These are phyloP conservation scores for Zosterops borbonicus DNA, from an alignment of 2,113 vertebrate species.

Conservation along the genomic window DNA sequence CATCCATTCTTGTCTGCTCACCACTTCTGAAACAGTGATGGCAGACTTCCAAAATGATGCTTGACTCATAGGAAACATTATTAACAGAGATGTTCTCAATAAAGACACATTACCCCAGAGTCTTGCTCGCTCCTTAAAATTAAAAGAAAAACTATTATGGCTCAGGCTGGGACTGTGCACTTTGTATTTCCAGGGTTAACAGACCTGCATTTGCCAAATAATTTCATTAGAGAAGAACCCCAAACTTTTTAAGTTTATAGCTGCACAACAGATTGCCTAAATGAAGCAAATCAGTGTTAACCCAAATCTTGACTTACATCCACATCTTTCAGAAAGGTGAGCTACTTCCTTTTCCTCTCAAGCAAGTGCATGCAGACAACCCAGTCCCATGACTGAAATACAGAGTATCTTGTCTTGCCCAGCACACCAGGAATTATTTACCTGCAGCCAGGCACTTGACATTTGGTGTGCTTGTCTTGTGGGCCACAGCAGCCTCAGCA, in stretches of 20 bases:
- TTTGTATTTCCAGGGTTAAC: background rate
- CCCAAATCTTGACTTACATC: background rate
- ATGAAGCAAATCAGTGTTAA: background rate
- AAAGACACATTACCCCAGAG: background rate
- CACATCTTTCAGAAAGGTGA: background rate
- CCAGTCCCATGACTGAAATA: accelerated
- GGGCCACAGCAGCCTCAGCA: background rate
- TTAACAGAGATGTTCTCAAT: background rate
- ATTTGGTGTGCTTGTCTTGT: background rate
- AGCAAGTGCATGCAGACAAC: background rate
- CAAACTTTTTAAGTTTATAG: background rate
- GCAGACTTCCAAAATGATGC: background rate
- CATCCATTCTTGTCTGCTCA: background rate
- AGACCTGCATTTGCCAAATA: background rate
- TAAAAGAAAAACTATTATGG: background rate
- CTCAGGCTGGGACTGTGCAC: background rate
- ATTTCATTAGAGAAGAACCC: background rate
- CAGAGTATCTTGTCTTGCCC: background rate
- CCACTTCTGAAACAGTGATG: background rate
- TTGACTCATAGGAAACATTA: background rate
- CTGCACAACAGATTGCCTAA: background rate
- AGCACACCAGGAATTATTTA: background rate
- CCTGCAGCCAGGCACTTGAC: background rate
- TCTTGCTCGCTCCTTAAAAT: background rate
- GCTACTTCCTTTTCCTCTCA: accelerated